phyloP scores from a whole-genome alignment of 1,140 invertebrate genomes.

The Phthorimaea operculella region DNA sequence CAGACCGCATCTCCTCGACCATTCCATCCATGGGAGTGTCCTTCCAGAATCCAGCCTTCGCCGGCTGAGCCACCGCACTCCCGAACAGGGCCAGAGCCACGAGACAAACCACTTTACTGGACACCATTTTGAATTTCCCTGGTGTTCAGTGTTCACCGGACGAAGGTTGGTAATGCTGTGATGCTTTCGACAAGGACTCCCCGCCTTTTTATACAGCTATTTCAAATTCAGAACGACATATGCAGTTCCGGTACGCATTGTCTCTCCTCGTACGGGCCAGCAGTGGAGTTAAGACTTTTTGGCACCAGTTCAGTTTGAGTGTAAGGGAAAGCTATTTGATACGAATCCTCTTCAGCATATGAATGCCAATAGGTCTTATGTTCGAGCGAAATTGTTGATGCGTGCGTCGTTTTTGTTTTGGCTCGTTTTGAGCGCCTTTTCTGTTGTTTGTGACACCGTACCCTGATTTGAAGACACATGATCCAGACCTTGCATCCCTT shows the following conservation, averaged over 20 bases:
- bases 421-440: conserved; percentile 41
- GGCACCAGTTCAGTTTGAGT: conserved; percentile 34
- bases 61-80: conserved; percentile 69
- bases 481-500: conserved; percentile 41
- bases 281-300: conserved; percentile 44
- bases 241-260: conserved; percentile 60
- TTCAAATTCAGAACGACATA: conserved; percentile 63
- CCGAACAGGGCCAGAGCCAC: conserved; percentile 63
- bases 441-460: conserved; percentile 66
- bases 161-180: conserved; percentile 56
- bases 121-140: conserved; percentile 57
- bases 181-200: conserved; percentile 59
- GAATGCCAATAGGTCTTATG: conserved; percentile 40
- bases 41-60: conserved; percentile 75
- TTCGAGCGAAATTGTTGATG: conserved; percentile 23
- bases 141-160: conserved; percentile 52
- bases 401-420: conserved; percentile 38
- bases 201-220: conserved; percentile 68
- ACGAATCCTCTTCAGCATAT: conserved; percentile 43
- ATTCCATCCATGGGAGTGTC: conserved; percentile 75
- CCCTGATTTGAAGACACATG: conserved; percentile 49
- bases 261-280: conserved; percentile 45
- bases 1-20: conserved; percentile 77
- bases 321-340: conserved; percentile 68
- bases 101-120: conserved; percentile 61